phyloP scores from a whole-genome alignment of 1,140 invertebrate species.

The Panagrolaimus sp. region DNA sequence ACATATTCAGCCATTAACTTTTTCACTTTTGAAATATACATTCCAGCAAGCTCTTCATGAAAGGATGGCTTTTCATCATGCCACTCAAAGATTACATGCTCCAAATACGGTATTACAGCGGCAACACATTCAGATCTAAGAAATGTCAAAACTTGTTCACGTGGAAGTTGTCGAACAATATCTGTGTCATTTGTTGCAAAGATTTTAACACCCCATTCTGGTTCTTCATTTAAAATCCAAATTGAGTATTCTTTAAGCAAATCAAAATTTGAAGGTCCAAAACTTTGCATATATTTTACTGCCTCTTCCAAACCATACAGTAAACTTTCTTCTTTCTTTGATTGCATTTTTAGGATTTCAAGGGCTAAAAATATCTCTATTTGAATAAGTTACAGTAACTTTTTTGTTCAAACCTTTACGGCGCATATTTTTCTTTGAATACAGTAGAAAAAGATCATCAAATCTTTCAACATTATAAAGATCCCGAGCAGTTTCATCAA shows the following conservation, averaged over 20 bases:
- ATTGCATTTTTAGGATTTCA: slow-evolving; percentile 76
- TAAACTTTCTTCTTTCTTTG: slow-evolving; percentile 71
- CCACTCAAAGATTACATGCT: slow-evolving; percentile 85
- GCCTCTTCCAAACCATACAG: slow-evolving; percentile 76
- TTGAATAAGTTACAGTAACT: too few relatives aligned
- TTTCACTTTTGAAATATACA: slow-evolving; percentile 59
- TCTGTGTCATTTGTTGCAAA: slow-evolving; percentile 67
- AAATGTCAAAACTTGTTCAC: slow-evolving; percentile 81
- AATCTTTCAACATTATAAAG: slow-evolving; percentile 79
- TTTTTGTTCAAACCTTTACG: slow-evolving; percentile 64
- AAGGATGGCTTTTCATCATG: slow-evolving; percentile 77
- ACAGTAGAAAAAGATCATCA: slow-evolving; percentile 87
- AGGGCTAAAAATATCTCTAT: slow-evolving; percentile 60
- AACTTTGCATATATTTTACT: slow-evolving; percentile 82
- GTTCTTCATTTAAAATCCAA: slow-evolving; percentile 68
- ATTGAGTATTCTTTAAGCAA: slow-evolving; percentile 89
- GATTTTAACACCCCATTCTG: slow-evolving; percentile 60
- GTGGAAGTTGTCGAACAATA: slow-evolving; percentile 80
- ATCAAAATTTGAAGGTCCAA: slow-evolving; percentile 78
- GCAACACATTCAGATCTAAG: slow-evolving; percentile 73
- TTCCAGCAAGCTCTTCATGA: slow-evolving; percentile 76
- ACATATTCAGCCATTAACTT: slow-evolving; percentile 57
- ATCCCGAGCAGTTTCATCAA: slow-evolving; percentile 85
- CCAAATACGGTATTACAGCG: slow-evolving; percentile 82
- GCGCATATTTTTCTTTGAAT: slow-evolving; percentile 85